phyloP scores from a whole-genome alignment of 1,140 invertebrate genomes.

The Prorops nasuta region DNA sequence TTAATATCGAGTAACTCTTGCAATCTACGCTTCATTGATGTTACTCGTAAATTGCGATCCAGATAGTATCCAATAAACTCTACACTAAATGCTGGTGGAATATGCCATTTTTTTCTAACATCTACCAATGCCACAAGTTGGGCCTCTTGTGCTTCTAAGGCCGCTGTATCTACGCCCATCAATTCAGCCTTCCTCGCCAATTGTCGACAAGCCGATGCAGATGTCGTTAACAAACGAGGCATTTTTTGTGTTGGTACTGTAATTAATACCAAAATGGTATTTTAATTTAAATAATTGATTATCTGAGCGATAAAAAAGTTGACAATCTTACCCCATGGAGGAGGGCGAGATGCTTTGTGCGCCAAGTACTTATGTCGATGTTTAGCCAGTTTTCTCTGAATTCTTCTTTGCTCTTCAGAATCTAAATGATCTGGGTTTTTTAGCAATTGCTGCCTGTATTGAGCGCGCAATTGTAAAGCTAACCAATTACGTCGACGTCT shows the following conservation, averaged over 20 bases:
- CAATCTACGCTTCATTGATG: constrained; percentile 73
- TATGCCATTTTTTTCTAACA: constrained; percentile 89
- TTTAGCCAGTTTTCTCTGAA: constrained; percentile 75
- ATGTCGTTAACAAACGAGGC: constrained; percentile 85
- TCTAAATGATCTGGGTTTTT: constrained; percentile 58
- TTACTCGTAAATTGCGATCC: constrained; percentile 78
- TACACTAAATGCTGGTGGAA: constrained; percentile 86
- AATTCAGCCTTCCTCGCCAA: constrained; percentile 84
- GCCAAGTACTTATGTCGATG: constrained; percentile 73
- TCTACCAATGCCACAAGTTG: constrained; percentile 78
- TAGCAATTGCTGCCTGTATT: constrained; percentile 63
- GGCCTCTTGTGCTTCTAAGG: constrained; percentile 76
- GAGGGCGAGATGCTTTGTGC: constrained; percentile 71
- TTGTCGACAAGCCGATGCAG: constrained; percentile 82
- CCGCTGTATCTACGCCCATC: constrained; percentile 81
- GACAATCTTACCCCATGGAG: constrained; percentile 75
- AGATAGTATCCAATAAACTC: constrained; percentile 95
- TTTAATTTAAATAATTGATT: constrained; percentile 8
- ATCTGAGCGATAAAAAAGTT: constrained; percentile 3
- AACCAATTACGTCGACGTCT: constrained; percentile 85
- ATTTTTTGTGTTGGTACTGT: constrained; percentile 91
- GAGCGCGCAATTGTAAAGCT: constrained; percentile 79
- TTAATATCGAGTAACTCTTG: constrained; percentile 77
- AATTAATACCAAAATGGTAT: constrained; percentile 23
- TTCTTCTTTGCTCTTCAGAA: constrained; percentile 69